Conservation (phyloP, 2,113 vertebrate species). For the Pelodiscus sinensis region DNA sequence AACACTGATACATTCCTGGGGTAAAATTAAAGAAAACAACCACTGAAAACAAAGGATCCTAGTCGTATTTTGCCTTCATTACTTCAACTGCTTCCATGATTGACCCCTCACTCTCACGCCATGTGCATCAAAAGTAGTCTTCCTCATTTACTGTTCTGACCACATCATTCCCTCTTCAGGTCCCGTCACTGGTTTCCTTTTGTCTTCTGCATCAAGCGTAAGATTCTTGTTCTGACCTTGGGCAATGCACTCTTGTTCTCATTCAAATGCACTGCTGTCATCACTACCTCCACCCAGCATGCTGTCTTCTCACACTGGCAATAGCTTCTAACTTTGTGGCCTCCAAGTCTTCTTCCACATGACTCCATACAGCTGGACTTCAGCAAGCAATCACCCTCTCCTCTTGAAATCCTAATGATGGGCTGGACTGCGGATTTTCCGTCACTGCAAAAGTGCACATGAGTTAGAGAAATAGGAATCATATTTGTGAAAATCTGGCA, state of each 20-base stretch:
- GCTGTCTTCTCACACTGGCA: neutral
- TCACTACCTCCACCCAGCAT: neutral
- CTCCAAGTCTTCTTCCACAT: accelerated
- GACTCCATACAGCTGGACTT: neutral
- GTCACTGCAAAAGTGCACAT: accelerated
- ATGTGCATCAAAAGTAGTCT: neutral
- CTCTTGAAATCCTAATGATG: neutral
- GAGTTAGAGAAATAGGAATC: neutral
- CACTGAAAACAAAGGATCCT: too few relatives aligned
- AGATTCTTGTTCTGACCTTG: neutral
- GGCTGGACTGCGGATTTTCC: neutral
- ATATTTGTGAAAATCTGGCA: neutral
- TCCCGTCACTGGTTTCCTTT: neutral
- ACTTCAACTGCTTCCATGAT: neutral
- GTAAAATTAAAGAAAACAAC: too few relatives aligned
- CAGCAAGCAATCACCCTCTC: accelerated
- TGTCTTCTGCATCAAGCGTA: neutral
- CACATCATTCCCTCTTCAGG: neutral
- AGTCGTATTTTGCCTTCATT: neutral
- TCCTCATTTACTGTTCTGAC: neutral
- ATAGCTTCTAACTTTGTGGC: neutral
- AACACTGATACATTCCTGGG: too few relatives aligned
- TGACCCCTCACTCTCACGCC: neutral
- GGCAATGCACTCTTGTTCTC: neutral
- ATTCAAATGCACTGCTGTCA: neutral